Evolutionary conservation across 2,113 vertebrate species (phyloP), one percentile per base, ranked within the genome.

Genomic region (Phylloscopus whistleri): DNA sequence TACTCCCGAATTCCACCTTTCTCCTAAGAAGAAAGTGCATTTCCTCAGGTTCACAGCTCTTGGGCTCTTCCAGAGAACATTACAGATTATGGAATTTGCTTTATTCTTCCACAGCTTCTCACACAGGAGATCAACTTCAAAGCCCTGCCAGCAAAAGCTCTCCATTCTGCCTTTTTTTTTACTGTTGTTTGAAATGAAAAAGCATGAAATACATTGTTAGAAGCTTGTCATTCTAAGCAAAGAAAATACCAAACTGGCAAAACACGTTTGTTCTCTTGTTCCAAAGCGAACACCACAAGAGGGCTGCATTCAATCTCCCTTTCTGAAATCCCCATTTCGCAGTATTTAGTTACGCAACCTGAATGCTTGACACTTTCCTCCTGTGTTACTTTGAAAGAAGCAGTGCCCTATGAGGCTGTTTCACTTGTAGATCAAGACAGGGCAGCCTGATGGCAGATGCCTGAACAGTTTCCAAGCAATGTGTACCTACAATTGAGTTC

Each of bases 271-370:
- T 28, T 83, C 82, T 58, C 63, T 66, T 3, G 0, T 43, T 84
- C 86, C 60, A 68, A 87, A 83, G 46, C 0, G 27, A 13, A 72
- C 20, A 73, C 91, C 82, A 88, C 89, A 94, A 95, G 93, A 86
- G 78, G 81, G 82, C 82, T 96, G 76, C 90, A 93, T 67, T 93
- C 80, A 90, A 37, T 86, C 43, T 93, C 49, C 87, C 87, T 90
- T 96, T 70, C 27, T 77, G 67, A 95, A 95, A 89, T 82, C 48
- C 89, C 31, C 73, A 52, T 92, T 84, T 85, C 78, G 56, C 75
- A 59, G 52, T 49, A 41, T 52, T 85, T 63, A 44, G 64, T 83
- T 90, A 94, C 1, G 7, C 67, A 76, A 80, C 64, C 55, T 31
- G 44, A 93, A 52, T 17, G 23, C 48, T 41, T 72, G 79, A 68